Evolutionary conservation across 2,113 vertebrate species (phyloP).

Genomic region (Tupaia chinensis): DNA sequence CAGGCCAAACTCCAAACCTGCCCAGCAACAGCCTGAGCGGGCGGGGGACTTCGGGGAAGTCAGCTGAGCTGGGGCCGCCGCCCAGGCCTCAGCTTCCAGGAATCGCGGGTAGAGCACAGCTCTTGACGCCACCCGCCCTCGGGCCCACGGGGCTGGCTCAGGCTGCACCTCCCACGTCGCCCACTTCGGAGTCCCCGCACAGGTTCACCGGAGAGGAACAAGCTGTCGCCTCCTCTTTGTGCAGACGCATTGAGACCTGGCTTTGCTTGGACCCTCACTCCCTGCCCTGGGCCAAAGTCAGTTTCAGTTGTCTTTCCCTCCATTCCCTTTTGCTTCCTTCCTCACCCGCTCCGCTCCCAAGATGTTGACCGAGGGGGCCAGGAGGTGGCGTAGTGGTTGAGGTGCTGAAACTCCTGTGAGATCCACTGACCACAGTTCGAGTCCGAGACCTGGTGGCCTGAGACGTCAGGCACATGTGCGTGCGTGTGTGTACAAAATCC

Average conservation of each 20-base stretch:
- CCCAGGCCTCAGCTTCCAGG: constrained; percentile 71
- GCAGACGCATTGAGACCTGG: neutral
- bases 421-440: too few species aligned
- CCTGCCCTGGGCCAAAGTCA: neutral
- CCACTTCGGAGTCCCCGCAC: neutral
- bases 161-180: too few species aligned
- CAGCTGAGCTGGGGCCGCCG: constrained; percentile 64
- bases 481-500: too few species aligned
- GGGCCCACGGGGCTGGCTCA: too few species aligned
- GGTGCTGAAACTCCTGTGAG: too few species aligned
- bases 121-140: too few species aligned
- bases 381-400: too few species aligned
- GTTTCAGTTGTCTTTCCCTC: neutral
- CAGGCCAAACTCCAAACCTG: constrained; percentile 39
- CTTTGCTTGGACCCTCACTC: neutral
- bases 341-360: neutral
- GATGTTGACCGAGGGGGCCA: neutral
- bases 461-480: too few species aligned
- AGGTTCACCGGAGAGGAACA: neutral
- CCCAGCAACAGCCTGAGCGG: constrained; percentile 77
- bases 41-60: constrained; percentile 52
- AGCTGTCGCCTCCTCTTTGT: neutral
- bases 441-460: too few species aligned
- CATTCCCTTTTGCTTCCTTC: neutral
- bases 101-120: constrained; percentile 50